Conservation (phyloP, 2,888 invertebrate species). For the Callyntrura sp. region DNA sequence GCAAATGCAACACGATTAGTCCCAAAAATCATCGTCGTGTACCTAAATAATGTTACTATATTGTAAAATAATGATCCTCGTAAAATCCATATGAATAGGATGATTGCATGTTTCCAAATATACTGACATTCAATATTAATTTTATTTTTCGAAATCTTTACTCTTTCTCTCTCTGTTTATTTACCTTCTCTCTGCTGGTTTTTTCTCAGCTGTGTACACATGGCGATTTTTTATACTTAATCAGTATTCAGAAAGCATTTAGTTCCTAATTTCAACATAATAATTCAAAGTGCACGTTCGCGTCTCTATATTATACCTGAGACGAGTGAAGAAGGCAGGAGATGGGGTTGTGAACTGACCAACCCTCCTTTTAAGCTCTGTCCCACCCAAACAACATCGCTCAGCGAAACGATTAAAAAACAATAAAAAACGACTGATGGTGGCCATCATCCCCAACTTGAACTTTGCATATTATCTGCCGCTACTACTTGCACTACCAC, state of each 20-base stretch:
- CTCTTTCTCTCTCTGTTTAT: neutral
- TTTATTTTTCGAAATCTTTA: neutral
- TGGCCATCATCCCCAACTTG: conserved; percentile 66
- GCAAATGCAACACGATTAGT: conserved; percentile 31
- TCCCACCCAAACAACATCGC: conserved; percentile 78
- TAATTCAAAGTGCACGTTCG: conserved; percentile 70
- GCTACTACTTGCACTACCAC: neutral
- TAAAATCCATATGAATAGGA: conserved; percentile 43
- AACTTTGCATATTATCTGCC: conserved; percentile 20
- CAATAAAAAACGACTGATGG: conserved; percentile 76
- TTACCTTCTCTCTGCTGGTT: conserved; percentile 17
- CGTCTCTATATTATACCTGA: conserved; percentile 49
- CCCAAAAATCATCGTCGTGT: conserved; percentile 37
- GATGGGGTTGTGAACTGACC: conserved; percentile 78
- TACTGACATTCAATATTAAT: conserved; percentile 49
- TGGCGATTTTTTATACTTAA: conserved; percentile 60
- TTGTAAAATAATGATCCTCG: conserved; percentile 46
- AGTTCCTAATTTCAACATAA: conserved; percentile 78
- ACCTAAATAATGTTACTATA: conserved; percentile 28
- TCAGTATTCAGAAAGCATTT: conserved; percentile 77
- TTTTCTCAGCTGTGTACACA: neutral
- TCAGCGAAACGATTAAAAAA: conserved; percentile 78
- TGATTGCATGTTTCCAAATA: conserved; percentile 47
- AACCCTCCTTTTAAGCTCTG: conserved; percentile 79
- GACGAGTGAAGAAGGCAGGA: conserved; percentile 73